phyloP scores from a whole-genome alignment of 2,113 vertebrate species.

The Choloepus hoffmanni region DNA sequence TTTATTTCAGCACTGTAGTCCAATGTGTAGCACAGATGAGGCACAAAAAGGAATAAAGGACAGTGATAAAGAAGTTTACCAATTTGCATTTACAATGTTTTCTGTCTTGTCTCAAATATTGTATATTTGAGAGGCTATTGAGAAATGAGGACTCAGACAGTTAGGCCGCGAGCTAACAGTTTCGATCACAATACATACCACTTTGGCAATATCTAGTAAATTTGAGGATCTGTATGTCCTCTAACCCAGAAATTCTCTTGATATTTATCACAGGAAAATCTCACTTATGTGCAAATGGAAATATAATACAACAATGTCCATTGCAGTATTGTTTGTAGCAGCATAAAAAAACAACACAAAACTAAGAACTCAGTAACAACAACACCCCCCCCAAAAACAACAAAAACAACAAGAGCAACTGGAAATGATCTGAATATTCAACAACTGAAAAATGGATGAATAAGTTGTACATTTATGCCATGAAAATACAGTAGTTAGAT shows the following conservation, averaged over 20 bases:
- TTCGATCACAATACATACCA: background rate
- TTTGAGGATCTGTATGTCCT: background rate
- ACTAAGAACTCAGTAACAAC: too few relatives aligned
- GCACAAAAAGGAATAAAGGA: background rate
- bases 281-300: too few relatives aligned
- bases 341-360: too few relatives aligned
- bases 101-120: background rate
- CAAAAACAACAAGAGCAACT: too few relatives aligned
- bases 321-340: too few relatives aligned
- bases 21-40: background rate
- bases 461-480: too few relatives aligned
- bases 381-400: too few relatives aligned
- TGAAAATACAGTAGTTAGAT: too few relatives aligned
- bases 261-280: background rate
- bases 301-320: too few relatives aligned
- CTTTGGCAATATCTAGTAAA: background rate
- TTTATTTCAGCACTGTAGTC: background rate
- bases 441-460: too few relatives aligned
- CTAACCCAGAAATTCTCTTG: background rate
- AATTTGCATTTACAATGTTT: background rate
- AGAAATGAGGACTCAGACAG: background rate
- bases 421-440: too few relatives aligned
- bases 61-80: background rate
- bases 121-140: background rate
- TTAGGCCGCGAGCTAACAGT: background rate